Evolutionary conservation across 2,888 invertebrate genomes (phyloP).

Genomic region (Aphidius colemani): DNA sequence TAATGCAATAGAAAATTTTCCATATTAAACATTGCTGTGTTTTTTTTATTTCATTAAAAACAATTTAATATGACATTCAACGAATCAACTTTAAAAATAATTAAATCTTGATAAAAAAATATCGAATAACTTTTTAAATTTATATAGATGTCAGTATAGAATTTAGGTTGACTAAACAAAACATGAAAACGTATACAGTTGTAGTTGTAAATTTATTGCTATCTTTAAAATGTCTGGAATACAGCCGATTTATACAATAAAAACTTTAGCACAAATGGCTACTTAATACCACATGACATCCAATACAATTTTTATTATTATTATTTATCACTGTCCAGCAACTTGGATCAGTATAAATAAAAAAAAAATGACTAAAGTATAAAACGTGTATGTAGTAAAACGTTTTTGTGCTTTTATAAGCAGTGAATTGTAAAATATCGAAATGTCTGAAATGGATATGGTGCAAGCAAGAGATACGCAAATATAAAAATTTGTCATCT

Average conservation of each 20-base stretch:
- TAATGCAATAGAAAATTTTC: neutral
- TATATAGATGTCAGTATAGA: slow-evolving; percentile 2
- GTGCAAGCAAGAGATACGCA: neutral
- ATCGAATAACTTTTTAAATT: slow-evolving; percentile 1
- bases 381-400: too few relatives aligned
- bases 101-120: slow-evolving; percentile 4
- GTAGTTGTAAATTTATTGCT: slow-evolving; percentile 14
- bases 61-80: neutral
- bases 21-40: neutral
- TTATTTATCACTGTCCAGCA: too few relatives aligned
- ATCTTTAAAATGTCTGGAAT: slow-evolving; percentile 10
- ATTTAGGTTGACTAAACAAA: slow-evolving; percentile 7
- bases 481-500: slow-evolving; percentile 1
- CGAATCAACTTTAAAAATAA: too few relatives aligned
- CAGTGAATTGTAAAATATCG: neutral
- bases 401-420: neutral
- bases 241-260: neutral
- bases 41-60: neutral
- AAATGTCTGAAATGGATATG: neutral
- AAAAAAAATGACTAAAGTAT: too few relatives aligned
- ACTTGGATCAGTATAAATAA: too few relatives aligned
- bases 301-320: too few relatives aligned
- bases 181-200: slow-evolving; percentile 8
- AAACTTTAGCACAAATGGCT: slow-evolving; percentile 12
- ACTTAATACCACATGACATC: slow-evolving; percentile 3